Conservation (phyloP, 2,888 invertebrate genomes). For the Liopterus haemorrhoidalis region DNA sequence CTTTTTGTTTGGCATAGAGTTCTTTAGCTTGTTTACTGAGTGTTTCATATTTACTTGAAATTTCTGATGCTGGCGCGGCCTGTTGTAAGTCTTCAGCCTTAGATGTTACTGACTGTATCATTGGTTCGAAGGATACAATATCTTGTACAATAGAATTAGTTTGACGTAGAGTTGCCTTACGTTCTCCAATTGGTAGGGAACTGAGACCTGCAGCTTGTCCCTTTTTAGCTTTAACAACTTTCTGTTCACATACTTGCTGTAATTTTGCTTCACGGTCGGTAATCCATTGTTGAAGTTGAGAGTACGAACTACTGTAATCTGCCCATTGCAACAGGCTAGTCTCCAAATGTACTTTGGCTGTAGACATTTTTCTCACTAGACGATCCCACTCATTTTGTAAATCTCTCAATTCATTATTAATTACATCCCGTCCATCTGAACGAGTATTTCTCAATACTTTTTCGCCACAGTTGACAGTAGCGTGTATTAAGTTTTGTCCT, state of each 20-base stretch:
- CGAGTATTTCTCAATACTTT: conserved; percentile 82
- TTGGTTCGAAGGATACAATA: conserved; percentile 93
- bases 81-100: conserved; percentile 90
- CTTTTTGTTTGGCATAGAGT: conserved; percentile 80
- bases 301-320: conserved; percentile 89
- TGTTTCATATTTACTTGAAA: conserved; percentile 84
- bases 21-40: conserved; percentile 87
- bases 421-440: conserved; percentile 82
- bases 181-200: conserved; percentile 73
- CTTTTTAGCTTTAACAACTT: conserved; percentile 71
- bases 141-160: conserved; percentile 94
- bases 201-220: conserved; percentile 70
- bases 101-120: conserved; percentile 91
- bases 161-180: conserved; percentile 82
- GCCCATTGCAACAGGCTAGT: conserved; percentile 91
- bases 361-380: conserved; percentile 83
- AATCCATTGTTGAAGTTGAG: conserved; percentile 90
- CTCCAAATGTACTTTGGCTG: conserved; percentile 84
- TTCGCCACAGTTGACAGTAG: conserved; percentile 83
- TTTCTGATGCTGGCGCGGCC: conserved; percentile 85
- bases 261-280: conserved; percentile 87
- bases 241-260: conserved; percentile 82
- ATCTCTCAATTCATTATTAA: conserved; percentile 81
- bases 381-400: conserved; percentile 90
- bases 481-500: conserved; percentile 79